Conservation (phyloP, 2,113 vertebrate species). For the Melanotaenia duboulayi region DNA sequence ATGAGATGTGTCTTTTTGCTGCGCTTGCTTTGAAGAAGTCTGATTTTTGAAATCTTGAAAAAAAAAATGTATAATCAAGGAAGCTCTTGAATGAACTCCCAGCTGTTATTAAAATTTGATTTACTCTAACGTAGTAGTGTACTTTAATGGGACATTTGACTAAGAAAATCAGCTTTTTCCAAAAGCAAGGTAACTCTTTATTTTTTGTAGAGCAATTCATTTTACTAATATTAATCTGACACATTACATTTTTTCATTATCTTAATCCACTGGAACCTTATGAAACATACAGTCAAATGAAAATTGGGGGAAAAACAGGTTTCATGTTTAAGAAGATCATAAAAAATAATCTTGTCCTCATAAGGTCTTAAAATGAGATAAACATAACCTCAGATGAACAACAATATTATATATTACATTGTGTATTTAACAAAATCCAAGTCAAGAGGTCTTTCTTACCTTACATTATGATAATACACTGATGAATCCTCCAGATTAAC, state of each 20-base stretch:
- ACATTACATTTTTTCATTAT: neutral
- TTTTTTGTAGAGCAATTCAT: neutral
- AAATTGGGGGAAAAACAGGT: too few species aligned
- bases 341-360: neutral
- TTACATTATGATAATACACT: too few species aligned
- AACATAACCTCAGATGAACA: too few species aligned
- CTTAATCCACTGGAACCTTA: neutral
- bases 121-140: constrained; percentile 12
- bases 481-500: too few species aligned
- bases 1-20: constrained; percentile 30
- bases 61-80: constrained; percentile 6
- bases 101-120: constrained; percentile 18
- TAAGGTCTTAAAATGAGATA: too few species aligned
- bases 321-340: neutral
- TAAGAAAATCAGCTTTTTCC: constrained; percentile 1
- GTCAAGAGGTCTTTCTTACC: too few species aligned
- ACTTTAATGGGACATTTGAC: constrained; percentile 5
- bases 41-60: constrained; percentile 29
- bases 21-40: constrained; percentile 28
- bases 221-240: neutral
- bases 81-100: constrained; percentile 14
- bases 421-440: too few species aligned
- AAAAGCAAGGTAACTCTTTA: neutral
- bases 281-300: too few species aligned
- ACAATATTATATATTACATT: too few species aligned